phyloP scores from a whole-genome alignment of 23 tunicate species.

The Pegea sp. region DNA sequence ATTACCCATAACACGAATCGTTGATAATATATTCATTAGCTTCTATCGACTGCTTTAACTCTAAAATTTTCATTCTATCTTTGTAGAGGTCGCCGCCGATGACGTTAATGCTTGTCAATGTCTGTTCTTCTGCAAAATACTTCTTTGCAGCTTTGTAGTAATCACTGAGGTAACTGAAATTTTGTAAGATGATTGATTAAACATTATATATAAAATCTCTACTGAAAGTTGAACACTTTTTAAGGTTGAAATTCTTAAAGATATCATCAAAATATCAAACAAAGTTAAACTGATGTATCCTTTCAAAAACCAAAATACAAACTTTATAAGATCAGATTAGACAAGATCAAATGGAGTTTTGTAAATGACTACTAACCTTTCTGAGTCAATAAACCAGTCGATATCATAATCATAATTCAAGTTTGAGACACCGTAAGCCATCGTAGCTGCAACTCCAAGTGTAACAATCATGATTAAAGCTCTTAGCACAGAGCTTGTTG shows the following conservation, averaged over 20 bases:
- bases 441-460: slow-evolving; percentile 3
- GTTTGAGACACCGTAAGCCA: slow-evolving; percentile 12
- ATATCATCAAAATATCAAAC: no score
- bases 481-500: background rate
- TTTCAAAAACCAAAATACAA: no score
- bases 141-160: background rate
- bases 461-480: slow-evolving; percentile 4
- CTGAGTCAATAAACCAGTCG: slow-evolving; percentile 4
- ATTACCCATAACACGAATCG: background rate
- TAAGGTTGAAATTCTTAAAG: no score
- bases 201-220: no score
- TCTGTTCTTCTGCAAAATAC: background rate
- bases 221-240: no score
- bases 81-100: slow-evolving; percentile 8
- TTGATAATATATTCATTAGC: background rate
- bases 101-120: slow-evolving; percentile 3
- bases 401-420: slow-evolving; percentile 3
- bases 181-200: no score
- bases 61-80: slow-evolving; percentile 1
- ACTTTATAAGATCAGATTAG: no score
- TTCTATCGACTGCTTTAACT: background rate
- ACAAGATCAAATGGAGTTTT: no score
- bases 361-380: slow-evolving; percentile 5
- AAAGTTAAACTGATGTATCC: no score
- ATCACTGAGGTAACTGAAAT: background rate